These are phyloP conservation scores for Achlya flavicornis DNA, from an alignment of 2,888 invertebrate genomes.

Conservation along the genomic window DNA sequence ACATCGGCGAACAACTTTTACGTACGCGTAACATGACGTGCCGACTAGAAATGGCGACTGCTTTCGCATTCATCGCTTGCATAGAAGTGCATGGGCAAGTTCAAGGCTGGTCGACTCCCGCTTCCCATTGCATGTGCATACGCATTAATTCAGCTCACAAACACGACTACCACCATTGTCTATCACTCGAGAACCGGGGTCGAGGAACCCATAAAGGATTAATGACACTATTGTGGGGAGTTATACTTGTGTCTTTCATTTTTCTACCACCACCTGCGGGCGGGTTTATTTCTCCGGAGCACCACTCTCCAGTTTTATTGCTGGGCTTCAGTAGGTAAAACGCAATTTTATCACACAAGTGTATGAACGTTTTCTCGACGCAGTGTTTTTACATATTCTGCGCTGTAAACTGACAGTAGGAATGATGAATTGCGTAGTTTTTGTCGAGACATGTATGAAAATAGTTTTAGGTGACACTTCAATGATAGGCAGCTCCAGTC, in stretches of 20 bases:
- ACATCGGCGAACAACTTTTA: constrained; percentile 32
- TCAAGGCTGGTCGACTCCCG: constrained; percentile 79
- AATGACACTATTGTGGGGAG: constrained; percentile 76
- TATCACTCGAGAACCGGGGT: constrained; percentile 72
- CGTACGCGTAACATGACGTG: constrained; percentile 55
- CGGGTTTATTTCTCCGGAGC: constrained; percentile 20
- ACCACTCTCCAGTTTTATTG: constrained; percentile 8
- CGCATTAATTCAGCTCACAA: constrained; percentile 80
- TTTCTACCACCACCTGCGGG: constrained; percentile 61
- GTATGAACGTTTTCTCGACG: not conserved
- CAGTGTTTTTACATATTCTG: not conserved
- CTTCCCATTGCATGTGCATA: constrained; percentile 78
- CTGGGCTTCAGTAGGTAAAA: constrained; percentile 4
- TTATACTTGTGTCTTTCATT: constrained; percentile 61
- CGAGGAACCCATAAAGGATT: constrained; percentile 78
- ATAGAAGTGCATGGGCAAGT: constrained; percentile 73
- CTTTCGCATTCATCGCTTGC: constrained; percentile 70
- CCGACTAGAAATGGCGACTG: constrained; percentile 72
- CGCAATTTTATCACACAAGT: not conserved
- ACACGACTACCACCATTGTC: constrained; percentile 79
- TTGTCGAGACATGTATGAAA: not conserved
- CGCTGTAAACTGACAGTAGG: not conserved
- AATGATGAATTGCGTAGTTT: not conserved
- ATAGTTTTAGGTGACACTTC: not conserved
- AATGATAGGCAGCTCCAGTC: too few species aligned